Base-by-base conservation (phyloP, 2,797 vertebrate genomes). In the Poecilia picta region DNA sequence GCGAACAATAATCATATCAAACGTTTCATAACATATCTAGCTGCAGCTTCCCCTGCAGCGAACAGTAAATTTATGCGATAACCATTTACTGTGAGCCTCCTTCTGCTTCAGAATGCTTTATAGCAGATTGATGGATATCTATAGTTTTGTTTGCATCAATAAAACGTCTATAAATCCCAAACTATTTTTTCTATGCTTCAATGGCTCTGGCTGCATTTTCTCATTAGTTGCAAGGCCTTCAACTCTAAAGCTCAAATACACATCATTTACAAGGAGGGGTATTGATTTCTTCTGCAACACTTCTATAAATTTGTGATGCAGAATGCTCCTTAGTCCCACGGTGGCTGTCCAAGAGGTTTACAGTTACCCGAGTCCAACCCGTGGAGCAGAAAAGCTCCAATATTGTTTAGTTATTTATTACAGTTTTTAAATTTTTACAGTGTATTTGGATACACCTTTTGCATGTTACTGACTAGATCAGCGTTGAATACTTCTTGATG, bases 1-100 rank as follows among this genome's bases (percentile, higher is more conserved):
- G 51, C 55, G 76, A 74, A 83, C 28, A 47, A 23, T 33, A 36
- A 39, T 23, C 72, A 71, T 1, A 71, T 68, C 66, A 71, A 25
- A 45, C 13, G 7, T 45, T 71, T 71, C 41, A 71, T 70, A 15
- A 70, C 41, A 39, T 18, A 45, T 71, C 39, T 7, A 2, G 36
- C 36, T 41, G 16, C 16, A 10, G 7, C 20, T 64, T 36, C 8
- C 18, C 33, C 62, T 36, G 33, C 33, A 36, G 62, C 4, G 16
- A 36, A 64, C 59, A 36, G 3, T 8, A 20, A 53, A 25, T 10
- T 12, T 11, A 53, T 39, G 18, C 4, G 2, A 36, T 39, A 39
- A 25, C 49, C 4, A 51, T 23, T 6, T 16, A 15, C 25, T 28
- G 6, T 28, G n/a, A n/a, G 15, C 20, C 47, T 2, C 36, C 10